A percentile compares a stretch with the other conserved stretches of the same genome.
These are phyloP conservation scores for Cryptomyrus ogoouensis DNA, from an alignment of 2,113 vertebrate genomes.

Conservation along the genomic window DNA sequence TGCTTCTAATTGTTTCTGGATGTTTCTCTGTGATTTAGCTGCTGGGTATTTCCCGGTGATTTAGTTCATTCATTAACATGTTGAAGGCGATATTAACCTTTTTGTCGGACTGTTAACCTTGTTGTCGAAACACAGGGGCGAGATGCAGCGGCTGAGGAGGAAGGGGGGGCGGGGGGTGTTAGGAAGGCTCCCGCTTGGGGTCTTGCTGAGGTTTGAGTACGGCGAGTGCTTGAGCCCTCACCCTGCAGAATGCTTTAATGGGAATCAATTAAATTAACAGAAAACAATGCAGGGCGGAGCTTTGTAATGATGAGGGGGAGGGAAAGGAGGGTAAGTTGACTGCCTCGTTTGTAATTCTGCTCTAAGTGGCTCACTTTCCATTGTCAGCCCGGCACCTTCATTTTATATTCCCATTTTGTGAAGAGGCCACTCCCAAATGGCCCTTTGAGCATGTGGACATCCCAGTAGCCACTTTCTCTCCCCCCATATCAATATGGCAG, in stretches of 20 bases:
- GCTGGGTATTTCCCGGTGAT: constrained; percentile 51
- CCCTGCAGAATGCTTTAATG: background rate
- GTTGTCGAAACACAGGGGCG: constrained; percentile 31
- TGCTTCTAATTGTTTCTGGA: constrained; percentile 42
- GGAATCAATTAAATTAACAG: constrained; percentile 3
- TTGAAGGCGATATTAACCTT: constrained; percentile 61
- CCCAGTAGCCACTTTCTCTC: background rate
- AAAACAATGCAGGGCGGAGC: background rate
- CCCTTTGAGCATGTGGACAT: constrained; percentile 4
- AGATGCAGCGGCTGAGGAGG: constrained; percentile 13
- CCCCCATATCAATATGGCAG: constrained; percentile 7
- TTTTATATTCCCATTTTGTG: background rate
- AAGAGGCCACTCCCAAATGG: background rate
- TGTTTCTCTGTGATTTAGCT: constrained; percentile 55
- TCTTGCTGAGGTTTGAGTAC: constrained; percentile 34
- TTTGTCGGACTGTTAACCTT: constrained; percentile 54
- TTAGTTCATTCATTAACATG: constrained; percentile 61
- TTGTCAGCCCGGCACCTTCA: background rate
- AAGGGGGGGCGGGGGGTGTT: background rate
- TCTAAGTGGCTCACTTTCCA: background rate
- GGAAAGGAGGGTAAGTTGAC: background rate
- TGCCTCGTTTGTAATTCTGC: background rate
- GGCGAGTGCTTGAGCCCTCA: constrained; percentile 34
- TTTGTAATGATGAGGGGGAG: background rate
- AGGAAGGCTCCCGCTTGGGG: constrained; percentile 34